phyloP scores from a whole-genome alignment of 30 jellyfish, hydroid and myxozoan species.

The Turritopsis rubra region DNA sequence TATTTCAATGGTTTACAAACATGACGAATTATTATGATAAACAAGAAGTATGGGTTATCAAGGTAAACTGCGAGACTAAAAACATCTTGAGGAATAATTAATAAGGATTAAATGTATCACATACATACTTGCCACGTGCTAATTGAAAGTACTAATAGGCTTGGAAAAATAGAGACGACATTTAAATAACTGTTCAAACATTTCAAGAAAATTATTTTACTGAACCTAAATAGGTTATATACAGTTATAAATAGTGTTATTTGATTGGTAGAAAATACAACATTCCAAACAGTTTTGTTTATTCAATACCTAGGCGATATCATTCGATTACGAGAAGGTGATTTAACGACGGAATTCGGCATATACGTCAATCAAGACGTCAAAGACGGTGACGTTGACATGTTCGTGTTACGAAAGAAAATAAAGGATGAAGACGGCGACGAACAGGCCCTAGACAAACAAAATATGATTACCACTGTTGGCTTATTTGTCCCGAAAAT shows the following conservation, averaged over 20 bases:
- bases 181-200: too few relatives aligned
- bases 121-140: too few relatives aligned
- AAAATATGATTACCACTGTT: slow-evolving; percentile 24
- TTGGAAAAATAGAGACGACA: too few relatives aligned
- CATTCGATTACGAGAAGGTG: slow-evolving; percentile 32
- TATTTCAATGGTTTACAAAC: too few relatives aligned
- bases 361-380: slow-evolving; percentile 23
- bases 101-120: neutral
- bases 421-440: slow-evolving; percentile 27
- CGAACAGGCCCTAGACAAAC: slow-evolving; percentile 18
- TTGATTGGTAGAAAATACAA: neutral
- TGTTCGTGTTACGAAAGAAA: slow-evolving; percentile 32
- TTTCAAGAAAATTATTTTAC: too few relatives aligned
- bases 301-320: slow-evolving; percentile 33
- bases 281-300: too few relatives aligned
- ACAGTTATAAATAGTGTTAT: neutral
- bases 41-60: too few relatives aligned
- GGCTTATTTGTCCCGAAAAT: slow-evolving; percentile 34
- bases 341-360: slow-evolving; percentile 34
- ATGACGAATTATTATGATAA: too few relatives aligned
- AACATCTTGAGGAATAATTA: neutral
- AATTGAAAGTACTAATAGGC: too few relatives aligned
- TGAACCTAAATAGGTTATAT: too few relatives aligned
- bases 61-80: too few relatives aligned
- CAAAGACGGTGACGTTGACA: slow-evolving; percentile 38